Conservation (phyloP, 2,113 vertebrate genomes). For the Amazona vittata region DNA sequence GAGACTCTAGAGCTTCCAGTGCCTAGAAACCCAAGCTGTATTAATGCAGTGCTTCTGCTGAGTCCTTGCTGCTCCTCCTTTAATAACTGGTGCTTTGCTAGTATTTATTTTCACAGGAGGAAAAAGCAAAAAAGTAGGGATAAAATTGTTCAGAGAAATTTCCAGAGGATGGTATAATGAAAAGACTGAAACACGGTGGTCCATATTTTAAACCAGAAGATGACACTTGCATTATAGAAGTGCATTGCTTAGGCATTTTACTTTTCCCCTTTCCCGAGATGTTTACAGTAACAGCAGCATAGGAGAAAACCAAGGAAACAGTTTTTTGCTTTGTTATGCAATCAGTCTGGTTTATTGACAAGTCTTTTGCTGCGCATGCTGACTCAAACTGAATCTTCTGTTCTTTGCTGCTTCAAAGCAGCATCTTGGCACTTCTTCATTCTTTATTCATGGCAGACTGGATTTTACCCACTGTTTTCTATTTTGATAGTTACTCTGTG, state of each 20-base stretch:
- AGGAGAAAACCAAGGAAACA: constrained; percentile 55
- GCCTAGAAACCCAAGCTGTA: background rate
- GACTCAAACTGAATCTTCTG: constrained; percentile 41
- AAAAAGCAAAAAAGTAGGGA: background rate
- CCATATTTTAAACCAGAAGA: background rate
- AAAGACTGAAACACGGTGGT: background rate
- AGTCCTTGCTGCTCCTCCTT: background rate
- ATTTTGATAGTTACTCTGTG: background rate
- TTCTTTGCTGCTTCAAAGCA: constrained; percentile 37
- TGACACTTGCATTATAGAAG: constrained; percentile 27
- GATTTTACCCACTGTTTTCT: background rate
- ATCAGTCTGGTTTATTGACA: constrained; percentile 63
- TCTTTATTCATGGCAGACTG: background rate
- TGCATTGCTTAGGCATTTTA: constrained; percentile 32
- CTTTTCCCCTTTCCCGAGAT: background rate
- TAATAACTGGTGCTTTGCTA: background rate
- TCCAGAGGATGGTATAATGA: background rate
- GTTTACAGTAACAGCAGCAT: constrained; percentile 17
- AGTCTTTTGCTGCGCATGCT: background rate
- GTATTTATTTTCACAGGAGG: background rate
- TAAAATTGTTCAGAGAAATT: background rate
- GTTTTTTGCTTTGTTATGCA: constrained; percentile 45
- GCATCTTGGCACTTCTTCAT: constrained; percentile 40
- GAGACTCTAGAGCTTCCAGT: background rate
- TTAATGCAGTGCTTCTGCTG: background rate